These are phyloP conservation scores for Odontocerum albicorne DNA, from an alignment of 2,888 invertebrate genomes.

Conservation along the genomic window DNA sequence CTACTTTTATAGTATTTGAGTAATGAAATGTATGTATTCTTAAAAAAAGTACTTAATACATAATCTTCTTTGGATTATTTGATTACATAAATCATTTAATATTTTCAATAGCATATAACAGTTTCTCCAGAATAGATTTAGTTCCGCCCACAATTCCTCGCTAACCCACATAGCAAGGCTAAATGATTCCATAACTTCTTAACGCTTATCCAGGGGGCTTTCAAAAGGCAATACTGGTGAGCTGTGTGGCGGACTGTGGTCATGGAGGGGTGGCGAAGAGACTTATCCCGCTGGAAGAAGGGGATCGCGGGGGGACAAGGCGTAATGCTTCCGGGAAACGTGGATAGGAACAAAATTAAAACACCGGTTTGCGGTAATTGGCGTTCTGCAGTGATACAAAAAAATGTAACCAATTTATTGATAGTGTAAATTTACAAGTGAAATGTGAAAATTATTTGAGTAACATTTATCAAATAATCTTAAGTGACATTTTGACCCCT, in stretches of 20 bases:
- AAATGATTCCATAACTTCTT: conserved; percentile 34
- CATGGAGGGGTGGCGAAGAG: background rate
- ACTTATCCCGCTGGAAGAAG: background rate
- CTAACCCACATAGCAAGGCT: background rate
- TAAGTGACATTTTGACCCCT: too few species aligned
- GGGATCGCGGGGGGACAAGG: background rate
- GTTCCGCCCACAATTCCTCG: background rate
- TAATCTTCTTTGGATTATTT: too few species aligned
- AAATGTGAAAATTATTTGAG: too few species aligned
- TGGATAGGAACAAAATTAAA: conserved; percentile 20
- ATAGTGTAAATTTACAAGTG: too few species aligned
- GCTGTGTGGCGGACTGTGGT: background rate
- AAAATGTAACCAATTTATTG: too few species aligned
- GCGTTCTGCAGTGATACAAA: too few species aligned
- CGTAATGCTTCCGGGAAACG: background rate
- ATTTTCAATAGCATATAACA: too few species aligned
- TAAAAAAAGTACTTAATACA: too few species aligned
- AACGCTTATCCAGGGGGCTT: conserved; percentile 32
- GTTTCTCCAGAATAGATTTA: background rate
- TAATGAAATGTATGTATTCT: too few species aligned
- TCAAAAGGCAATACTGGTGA: conserved; percentile 29
- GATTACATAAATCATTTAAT: too few species aligned
- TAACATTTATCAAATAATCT: too few species aligned
- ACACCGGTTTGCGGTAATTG: conserved; percentile 26
- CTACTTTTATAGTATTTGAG: too few species aligned